Percentiles rank a stretch among this genome's conserved stretches.
Conservation (phyloP, 2,888 invertebrate genomes). For the Alentia gelatinosa region DNA sequence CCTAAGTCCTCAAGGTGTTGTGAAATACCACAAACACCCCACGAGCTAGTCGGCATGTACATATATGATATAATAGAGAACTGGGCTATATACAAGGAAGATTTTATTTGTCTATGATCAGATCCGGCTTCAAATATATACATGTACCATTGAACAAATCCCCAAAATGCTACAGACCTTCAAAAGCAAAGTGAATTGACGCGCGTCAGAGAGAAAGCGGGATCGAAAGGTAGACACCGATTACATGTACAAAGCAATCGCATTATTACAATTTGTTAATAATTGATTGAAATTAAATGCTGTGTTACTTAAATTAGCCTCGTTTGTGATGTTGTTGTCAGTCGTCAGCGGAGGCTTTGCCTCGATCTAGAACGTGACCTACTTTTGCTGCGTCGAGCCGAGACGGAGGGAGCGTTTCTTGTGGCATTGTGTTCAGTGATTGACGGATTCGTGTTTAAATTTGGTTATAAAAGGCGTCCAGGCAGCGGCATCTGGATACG, state of each 20-base stretch:
- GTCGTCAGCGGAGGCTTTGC: neutral
- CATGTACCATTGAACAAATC: no score
- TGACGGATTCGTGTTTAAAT: no score
- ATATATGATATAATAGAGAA: neutral
- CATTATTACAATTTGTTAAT: constrained; percentile 56
- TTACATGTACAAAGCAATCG: constrained; percentile 41
- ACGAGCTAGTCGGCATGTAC: neutral
- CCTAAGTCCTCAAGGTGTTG: neutral
- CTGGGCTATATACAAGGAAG: no score
- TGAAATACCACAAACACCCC: no score
- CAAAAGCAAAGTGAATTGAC: neutral
- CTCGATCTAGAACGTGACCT: neutral
- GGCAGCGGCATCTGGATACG: no score
- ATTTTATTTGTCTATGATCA: no score
- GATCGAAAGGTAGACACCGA: constrained; percentile 30
- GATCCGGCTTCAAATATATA: no score
- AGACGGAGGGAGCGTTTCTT: no score
- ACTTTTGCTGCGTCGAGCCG: no score
- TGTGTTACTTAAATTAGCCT: constrained; percentile 46
- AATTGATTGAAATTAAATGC: constrained; percentile 57
- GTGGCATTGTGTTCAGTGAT: no score
- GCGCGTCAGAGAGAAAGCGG: neutral
- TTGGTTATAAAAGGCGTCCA: no score
- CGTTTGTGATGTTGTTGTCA: constrained; percentile 33
- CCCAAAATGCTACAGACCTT: neutral